Conservation (phyloP, 1,140 invertebrate genomes). For the Drosophila sp. region DNA sequence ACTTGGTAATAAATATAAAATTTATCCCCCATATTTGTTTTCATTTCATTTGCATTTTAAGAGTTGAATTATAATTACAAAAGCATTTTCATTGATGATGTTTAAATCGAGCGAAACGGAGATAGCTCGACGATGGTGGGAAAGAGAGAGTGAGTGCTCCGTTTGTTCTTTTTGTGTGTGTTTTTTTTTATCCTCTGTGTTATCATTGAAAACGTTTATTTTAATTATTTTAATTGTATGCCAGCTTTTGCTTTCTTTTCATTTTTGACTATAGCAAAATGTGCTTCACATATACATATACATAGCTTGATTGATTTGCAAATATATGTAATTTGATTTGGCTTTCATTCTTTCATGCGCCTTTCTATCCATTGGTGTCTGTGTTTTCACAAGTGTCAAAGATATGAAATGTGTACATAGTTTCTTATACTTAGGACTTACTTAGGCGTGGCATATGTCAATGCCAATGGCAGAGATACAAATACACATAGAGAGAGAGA, state of each 20-base stretch:
- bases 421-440: slow-evolving; percentile 23
- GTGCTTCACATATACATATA: not conserved
- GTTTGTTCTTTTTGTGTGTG: slow-evolving; percentile 8
- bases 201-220: slow-evolving; percentile 64
- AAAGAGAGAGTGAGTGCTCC: not conserved
- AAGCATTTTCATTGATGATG: slow-evolving; percentile 64
- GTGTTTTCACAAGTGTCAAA: slow-evolving; percentile 59
- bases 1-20: slow-evolving; percentile 47
- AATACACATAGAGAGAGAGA: slow-evolving; percentile 3
- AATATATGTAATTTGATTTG: slow-evolving; percentile 12
- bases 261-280: slow-evolving; percentile 14
- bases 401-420: slow-evolving; percentile 42
- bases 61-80: slow-evolving; percentile 59
- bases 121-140: too few species aligned
- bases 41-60: slow-evolving; percentile 68
- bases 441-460: slow-evolving; percentile 66
- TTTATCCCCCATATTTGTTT: slow-evolving; percentile 47
- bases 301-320: not conserved
- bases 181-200: slow-evolving; percentile 38
- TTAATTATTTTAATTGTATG: slow-evolving; percentile 67
- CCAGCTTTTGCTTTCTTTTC: slow-evolving; percentile 23
- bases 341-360: slow-evolving; percentile 19
- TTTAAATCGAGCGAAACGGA: slow-evolving; percentile 48
- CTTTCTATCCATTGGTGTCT: slow-evolving; percentile 28
- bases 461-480: slow-evolving; percentile 55